Evolutionary conservation across 2,797 vertebrate genomes (phyloP).

Genomic region (Mionectes olivaceus): DNA sequence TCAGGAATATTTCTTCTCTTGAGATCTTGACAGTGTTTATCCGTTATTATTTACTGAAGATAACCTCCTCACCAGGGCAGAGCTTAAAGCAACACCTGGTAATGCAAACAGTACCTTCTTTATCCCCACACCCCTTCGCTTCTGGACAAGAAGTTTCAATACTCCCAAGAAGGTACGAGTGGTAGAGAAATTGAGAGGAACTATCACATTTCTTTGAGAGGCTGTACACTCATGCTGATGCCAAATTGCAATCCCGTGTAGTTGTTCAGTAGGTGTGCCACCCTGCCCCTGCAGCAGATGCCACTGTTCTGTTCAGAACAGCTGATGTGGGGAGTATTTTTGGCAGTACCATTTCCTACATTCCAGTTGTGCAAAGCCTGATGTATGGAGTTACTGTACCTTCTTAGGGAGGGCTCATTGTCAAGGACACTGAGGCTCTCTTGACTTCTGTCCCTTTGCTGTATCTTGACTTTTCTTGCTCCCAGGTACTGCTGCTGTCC

Average conservation of each 20-base stretch:
- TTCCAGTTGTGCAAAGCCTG: background rate
- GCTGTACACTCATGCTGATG: background rate
- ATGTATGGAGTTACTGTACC: background rate
- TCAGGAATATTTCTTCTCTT: conserved; percentile 3
- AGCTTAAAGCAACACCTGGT: conserved; percentile 6
- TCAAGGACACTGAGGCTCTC: background rate
- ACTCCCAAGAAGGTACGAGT: background rate
- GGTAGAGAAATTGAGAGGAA: background rate
- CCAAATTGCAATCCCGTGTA: background rate
- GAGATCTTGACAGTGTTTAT: conserved; percentile 5
- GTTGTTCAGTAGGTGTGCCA: background rate
- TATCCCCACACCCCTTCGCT: background rate
- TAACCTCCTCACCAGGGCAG: conserved; percentile 19
- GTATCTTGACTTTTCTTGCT: background rate
- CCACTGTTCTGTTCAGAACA: background rate
- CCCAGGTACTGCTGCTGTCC: background rate
- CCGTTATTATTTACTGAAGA: conserved; percentile 34
- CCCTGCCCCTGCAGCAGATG: background rate
- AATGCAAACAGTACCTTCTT: background rate
- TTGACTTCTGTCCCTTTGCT: background rate
- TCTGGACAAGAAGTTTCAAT: background rate
- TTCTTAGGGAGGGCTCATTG: background rate
- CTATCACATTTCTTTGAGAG: background rate
- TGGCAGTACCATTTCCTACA: background rate
- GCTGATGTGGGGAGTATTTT: background rate